Conservation (phyloP, 92 coral and sea anemone species). For the Phymanthus crucifer region DNA sequence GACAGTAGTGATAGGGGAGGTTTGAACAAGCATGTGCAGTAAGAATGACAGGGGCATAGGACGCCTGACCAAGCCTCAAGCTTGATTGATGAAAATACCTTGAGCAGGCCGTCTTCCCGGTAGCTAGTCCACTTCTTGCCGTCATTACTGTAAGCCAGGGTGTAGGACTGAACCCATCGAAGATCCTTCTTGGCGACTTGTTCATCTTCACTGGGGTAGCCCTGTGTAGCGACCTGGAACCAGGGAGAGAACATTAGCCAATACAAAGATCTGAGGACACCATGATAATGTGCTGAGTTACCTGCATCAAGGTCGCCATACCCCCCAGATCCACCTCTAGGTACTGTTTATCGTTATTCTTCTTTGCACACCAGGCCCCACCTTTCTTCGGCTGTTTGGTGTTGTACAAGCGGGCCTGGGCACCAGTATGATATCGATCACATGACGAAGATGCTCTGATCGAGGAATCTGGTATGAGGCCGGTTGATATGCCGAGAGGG, state of each 20-base stretch:
- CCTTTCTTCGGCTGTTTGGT: constrained; percentile 59
- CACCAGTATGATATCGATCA: constrained; percentile 79
- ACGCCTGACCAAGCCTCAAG: no score
- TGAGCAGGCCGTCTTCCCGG: constrained; percentile 62
- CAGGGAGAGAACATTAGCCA: background rate
- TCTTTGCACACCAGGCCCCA: constrained; percentile 90
- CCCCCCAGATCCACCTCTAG: constrained; percentile 84
- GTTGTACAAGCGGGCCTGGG: constrained; percentile 89
- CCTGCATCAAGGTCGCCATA: constrained; percentile 70
- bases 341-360: constrained; percentile 69
- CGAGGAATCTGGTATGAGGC: constrained; percentile 66
- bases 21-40: no score
- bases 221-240: constrained; percentile 88
- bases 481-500: constrained; percentile 75
- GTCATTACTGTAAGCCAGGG: constrained; percentile 78
- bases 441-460: constrained; percentile 75
- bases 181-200: constrained; percentile 63
- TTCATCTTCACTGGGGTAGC: constrained; percentile 56
- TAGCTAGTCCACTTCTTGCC: constrained; percentile 81
- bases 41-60: no score
- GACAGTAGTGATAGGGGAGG: no score
- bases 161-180: constrained; percentile 90
- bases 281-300: no score
- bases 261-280: background rate
- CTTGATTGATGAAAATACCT: constrained; percentile 65